Evolutionary conservation across 2,888 invertebrate species (phyloP).

Genomic region (Cataglyphis rosenhaueri): DNA sequence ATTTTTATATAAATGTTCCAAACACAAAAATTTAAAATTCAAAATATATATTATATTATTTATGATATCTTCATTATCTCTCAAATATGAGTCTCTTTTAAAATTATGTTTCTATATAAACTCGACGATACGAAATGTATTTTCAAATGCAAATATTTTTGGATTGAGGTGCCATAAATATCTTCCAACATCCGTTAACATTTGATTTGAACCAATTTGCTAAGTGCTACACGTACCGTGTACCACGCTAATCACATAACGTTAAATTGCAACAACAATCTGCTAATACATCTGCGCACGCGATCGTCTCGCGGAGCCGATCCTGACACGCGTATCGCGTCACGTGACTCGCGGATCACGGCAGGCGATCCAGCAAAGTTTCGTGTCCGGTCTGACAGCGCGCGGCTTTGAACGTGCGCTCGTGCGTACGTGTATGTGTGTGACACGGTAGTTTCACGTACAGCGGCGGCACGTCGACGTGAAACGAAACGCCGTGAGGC

Average conservation of each 20-base stretch:
- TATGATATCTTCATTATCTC: background rate
- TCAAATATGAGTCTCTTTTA: background rate
- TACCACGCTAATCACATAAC: conserved; percentile 50
- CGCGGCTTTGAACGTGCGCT: conserved; percentile 31
- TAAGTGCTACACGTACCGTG: conserved; percentile 43
- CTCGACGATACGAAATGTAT: background rate
- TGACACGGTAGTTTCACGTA: conserved; percentile 38
- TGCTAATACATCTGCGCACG: conserved; percentile 54
- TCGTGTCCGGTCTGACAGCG: conserved; percentile 50
- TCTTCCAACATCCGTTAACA: conserved; percentile 29
- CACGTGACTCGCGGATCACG: conserved; percentile 54
- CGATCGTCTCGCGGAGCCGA: conserved; percentile 49
- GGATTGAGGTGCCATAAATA: background rate
- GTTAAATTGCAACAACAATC: conserved; percentile 55
- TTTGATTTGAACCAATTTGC: conserved; percentile 45
- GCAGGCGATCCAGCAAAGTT: conserved; percentile 52
- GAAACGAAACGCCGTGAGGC: conserved; percentile 55
- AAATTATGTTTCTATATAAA: background rate
- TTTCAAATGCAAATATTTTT: conserved; percentile 3
- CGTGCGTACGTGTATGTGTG: background rate
- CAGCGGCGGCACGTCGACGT: conserved; percentile 46
- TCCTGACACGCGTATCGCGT: conserved; percentile 53
- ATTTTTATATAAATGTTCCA: background rate
- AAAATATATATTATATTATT: background rate
- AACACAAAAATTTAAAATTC: background rate